Evolutionary conservation across 2,888 invertebrate genomes (phyloP).

Genomic region (Chymomyza caudatula): DNA sequence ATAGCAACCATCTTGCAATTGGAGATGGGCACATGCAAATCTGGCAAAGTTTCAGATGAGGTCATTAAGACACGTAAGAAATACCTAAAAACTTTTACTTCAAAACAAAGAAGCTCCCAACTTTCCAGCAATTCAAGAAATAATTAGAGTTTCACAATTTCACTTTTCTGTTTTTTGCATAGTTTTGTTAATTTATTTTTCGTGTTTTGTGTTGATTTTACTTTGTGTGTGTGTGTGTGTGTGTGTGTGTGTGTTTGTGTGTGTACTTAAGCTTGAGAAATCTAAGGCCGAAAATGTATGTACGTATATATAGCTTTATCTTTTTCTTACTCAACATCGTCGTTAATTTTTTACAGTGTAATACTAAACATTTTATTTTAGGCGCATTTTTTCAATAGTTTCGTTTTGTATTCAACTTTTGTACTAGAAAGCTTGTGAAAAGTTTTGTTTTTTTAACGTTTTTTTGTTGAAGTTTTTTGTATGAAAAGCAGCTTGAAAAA

Average conservation of each 20-base stretch:
- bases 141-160: not conserved
- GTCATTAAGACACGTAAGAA: no score
- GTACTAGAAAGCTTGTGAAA: slow-evolving; percentile 62
- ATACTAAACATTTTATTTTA: slow-evolving; percentile 17
- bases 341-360: slow-evolving; percentile 43
- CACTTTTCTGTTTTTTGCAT: slow-evolving; percentile 32
- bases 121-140: not conserved
- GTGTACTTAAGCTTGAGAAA: slow-evolving; percentile 60
- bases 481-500: slow-evolving; percentile 62
- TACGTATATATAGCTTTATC: not conserved
- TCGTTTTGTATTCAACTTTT: slow-evolving; percentile 38
- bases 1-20: no score
- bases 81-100: not conserved
- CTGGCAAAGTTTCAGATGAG: no score
- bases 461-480: slow-evolving; percentile 15
- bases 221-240: slow-evolving; percentile 29
- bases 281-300: slow-evolving; percentile 59
- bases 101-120: not conserved
- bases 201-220: slow-evolving; percentile 31
- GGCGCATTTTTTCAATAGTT: slow-evolving; percentile 28
- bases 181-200: slow-evolving; percentile 57
- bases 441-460: slow-evolving; percentile 4
- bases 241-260: slow-evolving; percentile 4
- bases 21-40: no score
- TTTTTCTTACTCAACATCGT: not conserved